Evolutionary conservation across 2,113 vertebrate species (phyloP).

Genomic region (Ctenodactylus gundi): DNA sequence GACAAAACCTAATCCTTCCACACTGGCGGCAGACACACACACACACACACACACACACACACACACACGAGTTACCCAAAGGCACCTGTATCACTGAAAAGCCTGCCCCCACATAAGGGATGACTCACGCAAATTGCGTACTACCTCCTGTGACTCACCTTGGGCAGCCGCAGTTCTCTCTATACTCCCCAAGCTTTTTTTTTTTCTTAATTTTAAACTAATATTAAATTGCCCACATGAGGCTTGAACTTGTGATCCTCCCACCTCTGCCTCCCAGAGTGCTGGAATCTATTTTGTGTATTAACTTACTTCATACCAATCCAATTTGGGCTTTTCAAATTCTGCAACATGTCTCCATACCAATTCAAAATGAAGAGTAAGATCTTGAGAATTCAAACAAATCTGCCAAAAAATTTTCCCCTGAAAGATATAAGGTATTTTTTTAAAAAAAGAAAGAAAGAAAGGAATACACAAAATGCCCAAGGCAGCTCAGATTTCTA

Average conservation of each 20-base stretch:
- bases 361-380: neutral
- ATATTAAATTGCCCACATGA: neutral
- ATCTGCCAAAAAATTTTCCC: neutral
- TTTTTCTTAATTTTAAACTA: neutral
- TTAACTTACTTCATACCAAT: neutral
- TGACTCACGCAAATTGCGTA: no score
- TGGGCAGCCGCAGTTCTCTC: no score
- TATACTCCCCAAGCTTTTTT: no score
- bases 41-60: no score
- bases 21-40: no score
- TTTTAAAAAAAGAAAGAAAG: neutral
- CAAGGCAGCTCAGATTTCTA: neutral
- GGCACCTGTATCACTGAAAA: no score
- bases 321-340: slow-evolving; percentile 8
- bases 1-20: no score
- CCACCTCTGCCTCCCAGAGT: neutral
- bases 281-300: neutral
- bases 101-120: no score
- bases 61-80: no score
- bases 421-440: neutral
- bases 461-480: neutral
- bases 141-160: no score
- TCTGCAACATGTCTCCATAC: neutral
- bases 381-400: neutral
- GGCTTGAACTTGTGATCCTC: neutral